Base-by-base conservation (phyloP, 2,888 invertebrate species). In the Caenorhabditis sp. region DNA sequence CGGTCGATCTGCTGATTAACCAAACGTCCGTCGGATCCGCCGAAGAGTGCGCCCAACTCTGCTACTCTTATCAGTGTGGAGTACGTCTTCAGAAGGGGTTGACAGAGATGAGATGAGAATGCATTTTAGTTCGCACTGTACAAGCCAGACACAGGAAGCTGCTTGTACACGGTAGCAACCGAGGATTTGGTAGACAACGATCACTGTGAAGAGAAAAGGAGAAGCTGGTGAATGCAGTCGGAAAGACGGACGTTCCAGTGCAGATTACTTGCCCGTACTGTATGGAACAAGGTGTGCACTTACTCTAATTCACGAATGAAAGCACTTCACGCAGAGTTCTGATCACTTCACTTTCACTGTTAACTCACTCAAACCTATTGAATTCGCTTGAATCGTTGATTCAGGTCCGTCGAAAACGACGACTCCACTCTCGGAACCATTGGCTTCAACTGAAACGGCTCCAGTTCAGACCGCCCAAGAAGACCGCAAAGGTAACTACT, bases 161-260 rank as follows among this genome's bases (percentile, higher is more conserved):
- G 85, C 24, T 77, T 80, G 63, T 85, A 71, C 70, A 83, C 82
- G 7, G 79, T 77, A 9, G 83, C 83, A 46, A 85, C 85, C 3
- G 83, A 85, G 9, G 65, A 70, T 13, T 37, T 83, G 41, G 80
- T 80, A 4, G 83, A 83, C 75, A 27, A 48, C 20, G 75, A 80
- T 9, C 37, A 55, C 20, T 80, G 74, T 32, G 68, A 71, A 15
- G 70, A 75, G 15, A 72, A 78, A 26, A 27, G 53, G 75, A 72
- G 37, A 74, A 70, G 48, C 70, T 74, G 32, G 75, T 56, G 52
- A 74, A 75, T 39, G 71, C 71, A 9, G 68, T 71, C 24, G 72
- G 53, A 45, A 61, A 50, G 39, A 58, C 58, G 20, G 56, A 5
- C 17, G 37, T 50, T 22, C 41, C 66, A 2, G 66, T 68, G 39